Evolutionary conservation across 2,888 invertebrate species (phyloP).

Genomic region (Caenorhabditis plicata): DNA sequence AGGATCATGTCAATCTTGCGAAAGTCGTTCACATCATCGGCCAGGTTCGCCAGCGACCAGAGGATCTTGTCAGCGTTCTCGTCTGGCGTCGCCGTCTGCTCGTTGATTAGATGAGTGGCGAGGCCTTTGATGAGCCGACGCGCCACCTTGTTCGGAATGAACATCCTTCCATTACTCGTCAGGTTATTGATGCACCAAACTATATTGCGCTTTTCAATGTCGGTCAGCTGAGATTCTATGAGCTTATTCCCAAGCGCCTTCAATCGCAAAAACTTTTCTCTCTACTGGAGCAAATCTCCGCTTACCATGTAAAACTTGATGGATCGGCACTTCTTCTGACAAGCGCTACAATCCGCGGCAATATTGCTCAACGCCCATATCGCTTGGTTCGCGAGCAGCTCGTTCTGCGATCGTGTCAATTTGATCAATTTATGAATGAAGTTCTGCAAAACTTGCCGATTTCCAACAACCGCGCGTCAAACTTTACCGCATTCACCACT

Average conservation of each 20-base stretch:
- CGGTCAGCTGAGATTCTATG: constrained; percentile 3
- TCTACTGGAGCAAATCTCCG: not conserved
- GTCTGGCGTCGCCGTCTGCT: not conserved
- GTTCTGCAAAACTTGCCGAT: constrained; percentile 3
- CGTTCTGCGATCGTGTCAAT: constrained; percentile 7
- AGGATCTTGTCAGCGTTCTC: constrained; percentile 17
- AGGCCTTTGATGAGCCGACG: constrained; percentile 9
- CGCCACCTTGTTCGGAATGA: constrained; percentile 3
- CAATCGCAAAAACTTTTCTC: not conserved
- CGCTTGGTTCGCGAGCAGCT: constrained; percentile 16
- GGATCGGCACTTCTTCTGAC: constrained; percentile 22
- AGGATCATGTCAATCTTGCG: constrained; percentile 4
- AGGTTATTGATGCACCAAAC: constrained; percentile 39
- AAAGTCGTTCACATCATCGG: constrained; percentile 26
- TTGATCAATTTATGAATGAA: constrained; percentile 16
- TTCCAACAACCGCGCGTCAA: not conserved
- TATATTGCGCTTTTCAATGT: constrained; percentile 11
- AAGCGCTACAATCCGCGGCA: constrained; percentile 33
- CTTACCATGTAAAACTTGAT: constrained; percentile 12
- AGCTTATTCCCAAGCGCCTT: constrained; percentile 17
- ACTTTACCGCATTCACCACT: constrained; percentile 20
- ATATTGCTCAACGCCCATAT: constrained; percentile 41
- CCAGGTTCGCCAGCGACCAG: constrained; percentile 34
- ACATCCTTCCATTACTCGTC: constrained; percentile 23
- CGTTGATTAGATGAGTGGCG: constrained; percentile 4